Percentiles rank a stretch among this genome's conserved stretches.
These are phyloP conservation scores for Temnothorax nylanderi DNA, from an alignment of 1,140 invertebrate species.

Conservation along the genomic window DNA sequence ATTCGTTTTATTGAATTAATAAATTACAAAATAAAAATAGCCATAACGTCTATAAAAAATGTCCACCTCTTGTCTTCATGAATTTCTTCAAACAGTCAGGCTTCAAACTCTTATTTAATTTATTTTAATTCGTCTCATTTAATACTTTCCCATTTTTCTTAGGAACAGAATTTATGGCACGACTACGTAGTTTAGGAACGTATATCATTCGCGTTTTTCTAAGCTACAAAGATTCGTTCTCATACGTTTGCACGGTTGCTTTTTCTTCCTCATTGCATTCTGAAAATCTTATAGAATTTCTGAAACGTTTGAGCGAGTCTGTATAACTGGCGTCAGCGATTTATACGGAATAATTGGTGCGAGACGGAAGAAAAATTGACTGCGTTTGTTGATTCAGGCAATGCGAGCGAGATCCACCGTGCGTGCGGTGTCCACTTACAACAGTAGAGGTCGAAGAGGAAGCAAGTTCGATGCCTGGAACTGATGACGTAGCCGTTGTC, in stretches of 20 bases:
- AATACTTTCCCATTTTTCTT: no score
- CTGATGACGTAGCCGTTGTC: conserved; percentile 85
- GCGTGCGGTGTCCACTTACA: conserved; percentile 84
- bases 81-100: no score
- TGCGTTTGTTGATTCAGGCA: neutral
- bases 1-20: no score
- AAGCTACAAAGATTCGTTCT: neutral
- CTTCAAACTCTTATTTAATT: no score
- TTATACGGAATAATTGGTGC: neutral
- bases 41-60: no score
- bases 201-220: neutral
- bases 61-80: no score
- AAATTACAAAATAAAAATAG: no score
- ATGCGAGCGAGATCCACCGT: neutral
- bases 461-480: conserved; percentile 89
- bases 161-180: no score
- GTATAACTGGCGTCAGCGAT: neutral
- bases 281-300: neutral
- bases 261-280: neutral
- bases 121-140: no score
- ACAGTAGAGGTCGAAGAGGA: conserved; percentile 86
- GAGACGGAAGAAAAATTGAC: neutral
- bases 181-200: neutral
- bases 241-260: neutral
- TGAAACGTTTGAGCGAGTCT: neutral